A percentile compares a stretch with the other conserved stretches of the same genome.
Evolutionary conservation across 2,113 vertebrate species (phyloP).

Genomic region (Forbesichthys agassizii): DNA sequence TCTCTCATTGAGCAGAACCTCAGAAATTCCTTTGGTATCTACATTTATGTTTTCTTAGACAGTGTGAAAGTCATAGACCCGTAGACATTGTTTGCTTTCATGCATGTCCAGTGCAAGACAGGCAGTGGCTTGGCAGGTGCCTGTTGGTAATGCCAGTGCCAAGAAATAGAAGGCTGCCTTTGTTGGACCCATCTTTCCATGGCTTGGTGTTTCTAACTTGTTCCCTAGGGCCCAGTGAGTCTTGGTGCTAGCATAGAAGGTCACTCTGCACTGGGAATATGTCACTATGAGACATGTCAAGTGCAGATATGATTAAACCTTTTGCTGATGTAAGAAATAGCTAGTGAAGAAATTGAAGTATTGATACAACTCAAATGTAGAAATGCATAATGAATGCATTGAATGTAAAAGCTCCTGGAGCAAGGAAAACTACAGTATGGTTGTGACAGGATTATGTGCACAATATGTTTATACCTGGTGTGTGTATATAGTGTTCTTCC

Average conservation of each 20-base stretch:
- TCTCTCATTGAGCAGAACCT: no score
- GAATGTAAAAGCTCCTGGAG: background rate
- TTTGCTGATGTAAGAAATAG: constrained; percentile 8
- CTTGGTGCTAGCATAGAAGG: constrained; percentile 55
- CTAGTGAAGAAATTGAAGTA: constrained; percentile 26
- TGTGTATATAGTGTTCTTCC: background rate
- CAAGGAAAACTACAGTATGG: background rate
- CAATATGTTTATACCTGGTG: constrained; percentile 5
- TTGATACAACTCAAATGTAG: constrained; percentile 15
- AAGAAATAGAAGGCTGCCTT: constrained; percentile 29
- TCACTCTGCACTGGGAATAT: constrained; percentile 47
- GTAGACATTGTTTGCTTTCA: background rate
- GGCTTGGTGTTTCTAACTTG: constrained; percentile 48
- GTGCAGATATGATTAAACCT: constrained; percentile 27
- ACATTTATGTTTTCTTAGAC: no score
- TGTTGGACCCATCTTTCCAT: constrained; percentile 45
- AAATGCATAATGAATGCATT: constrained; percentile 1
- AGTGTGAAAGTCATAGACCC: no score
- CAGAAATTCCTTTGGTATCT: no score
- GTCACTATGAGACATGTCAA: constrained; percentile 57
- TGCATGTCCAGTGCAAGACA: constrained; percentile 12
- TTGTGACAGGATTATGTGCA: constrained; percentile 3
- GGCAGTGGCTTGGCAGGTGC: constrained; percentile 41
- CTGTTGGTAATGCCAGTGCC: constrained; percentile 41
- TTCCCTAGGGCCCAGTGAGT: constrained; percentile 44